Evolutionary conservation across 2,888 invertebrate genomes (phyloP).

Genomic region (Hirtodrosophila histrioides): DNA sequence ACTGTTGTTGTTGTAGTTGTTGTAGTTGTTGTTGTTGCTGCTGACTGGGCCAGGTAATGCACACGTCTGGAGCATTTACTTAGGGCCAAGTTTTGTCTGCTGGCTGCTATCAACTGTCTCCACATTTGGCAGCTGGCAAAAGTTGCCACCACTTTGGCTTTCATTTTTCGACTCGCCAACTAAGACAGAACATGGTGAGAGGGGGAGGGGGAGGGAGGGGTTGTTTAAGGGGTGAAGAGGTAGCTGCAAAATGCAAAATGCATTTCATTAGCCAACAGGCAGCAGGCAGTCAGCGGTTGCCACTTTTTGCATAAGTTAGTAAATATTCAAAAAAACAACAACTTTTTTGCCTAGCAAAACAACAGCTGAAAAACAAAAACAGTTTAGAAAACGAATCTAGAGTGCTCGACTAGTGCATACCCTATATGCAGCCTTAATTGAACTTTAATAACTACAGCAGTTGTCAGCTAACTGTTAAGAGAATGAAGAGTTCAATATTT

Average conservation of each 20-base stretch:
- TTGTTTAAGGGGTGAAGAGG: neutral
- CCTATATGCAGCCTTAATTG: neutral
- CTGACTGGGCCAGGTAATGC: constrained; percentile 48
- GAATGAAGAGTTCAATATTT: too few species aligned
- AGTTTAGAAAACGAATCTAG: neutral
- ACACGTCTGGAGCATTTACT: constrained; percentile 55
- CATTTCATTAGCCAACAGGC: constrained; percentile 71
- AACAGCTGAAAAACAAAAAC: constrained; percentile 23
- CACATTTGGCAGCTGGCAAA: constrained; percentile 75
- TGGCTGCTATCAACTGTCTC: constrained; percentile 66
- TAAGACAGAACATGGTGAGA: neutral
- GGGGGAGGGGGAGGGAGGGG: neutral
- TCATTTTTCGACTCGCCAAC: constrained; percentile 26
- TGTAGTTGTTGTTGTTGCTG: constrained; percentile 6
- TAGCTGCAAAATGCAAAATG: constrained; percentile 31
- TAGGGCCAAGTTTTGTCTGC: constrained; percentile 57
- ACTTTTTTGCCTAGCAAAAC: constrained; percentile 46
- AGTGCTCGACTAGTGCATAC: constrained; percentile 8
- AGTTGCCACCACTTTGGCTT: constrained; percentile 55
- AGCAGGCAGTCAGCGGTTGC: constrained; percentile 59
- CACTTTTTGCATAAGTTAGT: constrained; percentile 76
- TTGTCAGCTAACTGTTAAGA: too few species aligned
- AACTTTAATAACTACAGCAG: too few species aligned
- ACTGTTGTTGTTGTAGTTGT: constrained; percentile 5
- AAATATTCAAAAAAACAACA: constrained; percentile 65